phyloP scores from a whole-genome alignment of 2,113 vertebrate species.

The Zosterops japonicus region DNA sequence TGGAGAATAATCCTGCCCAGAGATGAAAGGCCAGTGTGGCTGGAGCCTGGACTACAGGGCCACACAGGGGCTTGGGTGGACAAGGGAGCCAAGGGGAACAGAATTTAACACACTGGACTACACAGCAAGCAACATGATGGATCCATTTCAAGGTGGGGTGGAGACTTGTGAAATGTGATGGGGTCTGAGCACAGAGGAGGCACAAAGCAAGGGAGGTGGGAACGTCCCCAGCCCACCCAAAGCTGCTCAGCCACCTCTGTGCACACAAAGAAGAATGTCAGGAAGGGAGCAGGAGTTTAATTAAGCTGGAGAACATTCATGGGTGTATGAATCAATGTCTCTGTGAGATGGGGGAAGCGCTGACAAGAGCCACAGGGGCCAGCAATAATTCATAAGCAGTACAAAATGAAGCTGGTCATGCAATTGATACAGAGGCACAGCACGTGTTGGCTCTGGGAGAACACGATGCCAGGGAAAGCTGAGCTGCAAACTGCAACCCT shows the following conservation, averaged over 20 bases:
- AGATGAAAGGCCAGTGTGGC: not conserved
- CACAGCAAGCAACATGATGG: not conserved
- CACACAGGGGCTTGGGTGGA: not conserved
- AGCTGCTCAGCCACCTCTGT: not conserved
- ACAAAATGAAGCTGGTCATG: not conserved
- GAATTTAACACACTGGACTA: not conserved
- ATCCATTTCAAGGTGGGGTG: not conserved
- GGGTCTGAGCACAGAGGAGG: not conserved
- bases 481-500: not conserved
- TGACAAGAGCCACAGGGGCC: not conserved
- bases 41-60: not conserved
- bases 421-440: not conserved
- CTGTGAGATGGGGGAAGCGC: not conserved
- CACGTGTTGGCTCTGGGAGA: not conserved
- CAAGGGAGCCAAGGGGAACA: not conserved
- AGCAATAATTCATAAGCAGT: slow-evolving; percentile 19
- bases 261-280: not conserved
- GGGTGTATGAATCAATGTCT: not conserved
- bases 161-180: not conserved
- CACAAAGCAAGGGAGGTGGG: not conserved
- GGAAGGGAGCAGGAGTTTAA: not conserved
- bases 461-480: not conserved
- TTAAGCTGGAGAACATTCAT: not conserved
- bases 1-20: not conserved
- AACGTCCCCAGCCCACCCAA: not conserved